phyloP scores from a whole-genome alignment of 1,140 invertebrate genomes.

The Sitodiplosis mosellana region DNA sequence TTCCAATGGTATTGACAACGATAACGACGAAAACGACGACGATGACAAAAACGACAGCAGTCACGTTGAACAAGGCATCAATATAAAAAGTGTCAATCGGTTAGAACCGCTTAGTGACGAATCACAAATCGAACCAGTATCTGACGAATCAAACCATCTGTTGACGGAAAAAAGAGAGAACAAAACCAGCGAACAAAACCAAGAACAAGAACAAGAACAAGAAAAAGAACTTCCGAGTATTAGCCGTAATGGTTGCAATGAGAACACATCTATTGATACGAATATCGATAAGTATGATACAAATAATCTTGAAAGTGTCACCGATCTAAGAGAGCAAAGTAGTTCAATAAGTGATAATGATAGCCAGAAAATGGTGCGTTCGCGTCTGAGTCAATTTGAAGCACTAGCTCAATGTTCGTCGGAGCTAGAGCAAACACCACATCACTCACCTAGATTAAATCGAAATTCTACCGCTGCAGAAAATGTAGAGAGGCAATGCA shows the following conservation, averaged over 20 bases:
- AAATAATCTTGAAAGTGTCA: not conserved
- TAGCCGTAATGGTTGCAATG: too few relatives aligned
- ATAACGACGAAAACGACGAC: not conserved
- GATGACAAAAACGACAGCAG: not conserved
- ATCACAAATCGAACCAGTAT: too few relatives aligned
- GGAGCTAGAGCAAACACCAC: too few relatives aligned
- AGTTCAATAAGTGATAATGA: not conserved
- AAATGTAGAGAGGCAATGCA: not conserved
- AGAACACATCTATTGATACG: not conserved
- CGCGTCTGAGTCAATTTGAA: conserved; percentile 10
- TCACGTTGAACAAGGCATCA: not conserved
- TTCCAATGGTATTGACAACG: not conserved
- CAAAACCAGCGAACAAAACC: not conserved
- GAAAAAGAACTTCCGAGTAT: not conserved
- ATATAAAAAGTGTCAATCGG: not conserved
- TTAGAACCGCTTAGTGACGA: not conserved
- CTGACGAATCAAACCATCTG: too few relatives aligned
- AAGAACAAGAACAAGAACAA: not conserved
- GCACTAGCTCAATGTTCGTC: conserved; percentile 1
- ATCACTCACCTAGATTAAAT: not conserved
- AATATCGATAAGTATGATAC: not conserved
- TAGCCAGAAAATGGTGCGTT: conserved; percentile 9
- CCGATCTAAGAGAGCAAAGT: not conserved
- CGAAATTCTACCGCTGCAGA: not conserved
- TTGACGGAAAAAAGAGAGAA: not conserved